phyloP scores from a whole-genome alignment of 2,797 vertebrate species.

The Carcharodon carcharias region DNA sequence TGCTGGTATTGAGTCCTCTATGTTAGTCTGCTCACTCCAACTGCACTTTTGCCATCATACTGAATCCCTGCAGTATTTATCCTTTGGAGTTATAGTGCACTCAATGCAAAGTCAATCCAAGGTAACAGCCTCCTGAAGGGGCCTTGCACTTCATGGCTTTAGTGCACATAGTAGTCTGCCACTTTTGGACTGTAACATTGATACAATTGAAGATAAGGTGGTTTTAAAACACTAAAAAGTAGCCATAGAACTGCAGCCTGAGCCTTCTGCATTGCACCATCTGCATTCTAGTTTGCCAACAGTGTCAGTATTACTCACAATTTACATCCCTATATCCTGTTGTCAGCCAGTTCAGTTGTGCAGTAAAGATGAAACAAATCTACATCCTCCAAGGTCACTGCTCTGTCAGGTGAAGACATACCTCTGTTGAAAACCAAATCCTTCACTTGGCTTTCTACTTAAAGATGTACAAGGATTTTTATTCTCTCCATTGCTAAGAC shows the following conservation, averaged over 20 bases:
- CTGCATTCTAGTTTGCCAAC: not conserved
- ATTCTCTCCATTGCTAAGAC: not conserved
- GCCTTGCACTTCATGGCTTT: not conserved
- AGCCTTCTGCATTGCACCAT: not conserved
- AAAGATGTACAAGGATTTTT: not conserved
- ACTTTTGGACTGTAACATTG: not conserved
- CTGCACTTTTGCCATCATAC: not conserved
- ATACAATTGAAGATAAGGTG: not conserved
- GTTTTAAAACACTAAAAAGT: not conserved
- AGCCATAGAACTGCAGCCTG: not conserved
- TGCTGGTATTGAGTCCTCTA: not conserved
- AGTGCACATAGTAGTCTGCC: not conserved
- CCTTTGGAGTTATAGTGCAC: not conserved
- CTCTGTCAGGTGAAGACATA: not conserved
- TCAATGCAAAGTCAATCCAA: not conserved
- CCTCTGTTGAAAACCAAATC: not conserved
- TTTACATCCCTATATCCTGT: not conserved
- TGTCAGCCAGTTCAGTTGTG: conserved; percentile 25
- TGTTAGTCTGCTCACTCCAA: not conserved
- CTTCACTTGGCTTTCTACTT: conserved; percentile 19
- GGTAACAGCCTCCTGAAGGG: not conserved
- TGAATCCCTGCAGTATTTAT: not conserved
- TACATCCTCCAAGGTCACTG: not conserved
- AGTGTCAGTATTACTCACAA: not conserved
- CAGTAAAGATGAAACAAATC: conserved; percentile 6